phyloP scores from a whole-genome alignment of 2,113 vertebrate genomes.

The Bujurquina vittata region DNA sequence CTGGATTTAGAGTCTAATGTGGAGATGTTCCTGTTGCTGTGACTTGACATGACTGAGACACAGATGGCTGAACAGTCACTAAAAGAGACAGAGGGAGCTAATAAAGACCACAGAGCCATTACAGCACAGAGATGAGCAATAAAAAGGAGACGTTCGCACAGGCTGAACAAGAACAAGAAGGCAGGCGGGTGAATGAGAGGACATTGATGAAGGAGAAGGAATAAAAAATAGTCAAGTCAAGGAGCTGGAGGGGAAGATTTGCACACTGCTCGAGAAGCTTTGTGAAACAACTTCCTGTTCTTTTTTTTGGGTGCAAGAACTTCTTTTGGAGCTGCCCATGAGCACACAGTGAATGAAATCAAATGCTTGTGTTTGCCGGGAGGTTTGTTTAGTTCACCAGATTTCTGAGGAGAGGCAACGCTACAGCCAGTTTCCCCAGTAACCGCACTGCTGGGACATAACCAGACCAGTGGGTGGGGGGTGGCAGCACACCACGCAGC shows the following conservation, averaged over 20 bases:
- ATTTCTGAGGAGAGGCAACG: conserved; percentile 69
- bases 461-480: conserved; percentile 42
- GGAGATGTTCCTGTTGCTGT: not conserved
- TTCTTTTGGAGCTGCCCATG: conserved; percentile 64
- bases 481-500: conserved; percentile 51
- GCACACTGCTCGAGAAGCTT: conserved; percentile 66
- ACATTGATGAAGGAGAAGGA: conserved; percentile 49
- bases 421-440: conserved; percentile 72
- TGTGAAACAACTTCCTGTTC: conserved; percentile 78
- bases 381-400: conserved; percentile 62
- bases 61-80: conserved; percentile 17
- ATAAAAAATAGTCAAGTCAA: conserved; percentile 60
- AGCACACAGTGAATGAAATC: conserved; percentile 63
- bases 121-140: conserved; percentile 39
- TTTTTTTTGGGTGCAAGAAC: conserved; percentile 56
- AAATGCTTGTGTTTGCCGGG: conserved; percentile 62
- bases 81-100: not conserved
- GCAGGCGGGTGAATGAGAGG: conserved; percentile 10
- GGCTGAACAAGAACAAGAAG: conserved; percentile 14
- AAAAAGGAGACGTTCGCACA: conserved; percentile 28
- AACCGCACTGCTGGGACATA: conserved; percentile 61
- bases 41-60: not conserved
- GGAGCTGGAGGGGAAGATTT: conserved; percentile 62
- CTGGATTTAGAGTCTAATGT: not conserved
- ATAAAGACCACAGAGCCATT: not conserved